Percentiles rank a stretch among this genome's conserved stretches.
Evolutionary conservation across 2,888 invertebrate genomes (phyloP).

Genomic region (Hofmannophila pseudospretella): DNA sequence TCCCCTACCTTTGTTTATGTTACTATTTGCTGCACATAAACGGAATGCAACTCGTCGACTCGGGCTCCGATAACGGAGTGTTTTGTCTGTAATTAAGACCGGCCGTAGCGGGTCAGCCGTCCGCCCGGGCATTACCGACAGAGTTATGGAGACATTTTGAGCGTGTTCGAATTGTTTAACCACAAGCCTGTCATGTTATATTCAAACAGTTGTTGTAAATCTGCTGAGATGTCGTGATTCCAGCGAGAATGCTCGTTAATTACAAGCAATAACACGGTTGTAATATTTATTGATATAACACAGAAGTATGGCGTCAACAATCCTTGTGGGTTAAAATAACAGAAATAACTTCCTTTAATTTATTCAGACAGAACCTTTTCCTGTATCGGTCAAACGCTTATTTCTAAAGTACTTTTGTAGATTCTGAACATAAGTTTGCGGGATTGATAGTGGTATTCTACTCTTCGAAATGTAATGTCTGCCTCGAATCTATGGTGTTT

Average conservation of each 20-base stretch:
- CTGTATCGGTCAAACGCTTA: no score
- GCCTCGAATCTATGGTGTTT: no score
- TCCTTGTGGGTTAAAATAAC: background rate
- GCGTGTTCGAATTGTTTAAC: constrained; percentile 52
- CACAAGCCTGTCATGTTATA: constrained; percentile 49
- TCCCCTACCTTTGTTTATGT: constrained; percentile 53
- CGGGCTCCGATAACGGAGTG: constrained; percentile 60
- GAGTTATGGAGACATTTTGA: constrained; percentile 62
- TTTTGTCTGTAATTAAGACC: constrained; percentile 74
- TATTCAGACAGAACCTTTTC: no score
- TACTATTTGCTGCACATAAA: constrained; percentile 57
- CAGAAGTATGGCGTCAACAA: no score
- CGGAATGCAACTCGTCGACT: constrained; percentile 55
- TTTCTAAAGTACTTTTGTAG: no score
- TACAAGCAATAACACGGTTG: constrained; percentile 29
- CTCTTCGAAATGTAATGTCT: no score
- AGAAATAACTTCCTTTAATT: no score
- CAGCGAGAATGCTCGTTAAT: constrained; percentile 35
- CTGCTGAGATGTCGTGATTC: constrained; percentile 33
- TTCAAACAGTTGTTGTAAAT: constrained; percentile 47
- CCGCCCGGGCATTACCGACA: constrained; percentile 44
- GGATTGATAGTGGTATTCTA: no score
- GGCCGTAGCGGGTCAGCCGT: constrained; percentile 51
- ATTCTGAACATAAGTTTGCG: no score
- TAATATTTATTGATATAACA: constrained; percentile 15